Percentiles rank a stretch among this genome's conserved stretches.
Conservation (phyloP, 2,113 vertebrate genomes). For the Pseudonaja textilis region DNA sequence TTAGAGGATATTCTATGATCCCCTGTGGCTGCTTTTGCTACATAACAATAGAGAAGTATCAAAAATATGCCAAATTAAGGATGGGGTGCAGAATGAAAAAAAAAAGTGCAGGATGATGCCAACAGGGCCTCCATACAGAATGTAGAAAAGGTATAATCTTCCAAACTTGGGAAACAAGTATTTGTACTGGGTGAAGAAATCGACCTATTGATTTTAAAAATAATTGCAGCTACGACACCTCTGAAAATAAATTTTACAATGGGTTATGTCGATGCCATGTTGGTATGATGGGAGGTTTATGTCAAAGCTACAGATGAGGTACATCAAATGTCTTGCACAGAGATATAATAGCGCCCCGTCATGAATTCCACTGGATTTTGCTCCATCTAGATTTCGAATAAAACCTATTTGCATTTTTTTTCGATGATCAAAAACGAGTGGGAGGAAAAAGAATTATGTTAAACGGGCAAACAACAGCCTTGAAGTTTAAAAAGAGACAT, state of each 20-base stretch:
- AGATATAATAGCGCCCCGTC: background rate
- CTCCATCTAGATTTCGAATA: background rate
- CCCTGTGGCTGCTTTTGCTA: background rate
- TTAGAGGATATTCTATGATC: conserved; percentile 14
- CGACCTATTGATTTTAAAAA: background rate
- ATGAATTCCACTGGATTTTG: background rate
- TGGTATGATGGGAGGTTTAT: background rate
- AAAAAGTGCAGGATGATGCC: background rate
- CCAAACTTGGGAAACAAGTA: background rate
- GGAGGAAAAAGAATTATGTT: background rate
- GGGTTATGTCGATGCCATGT: background rate
- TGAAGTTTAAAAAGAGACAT: background rate
- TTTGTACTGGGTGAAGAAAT: background rate
- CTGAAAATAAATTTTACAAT: background rate
- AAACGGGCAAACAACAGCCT: background rate
- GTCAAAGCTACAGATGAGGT: background rate
- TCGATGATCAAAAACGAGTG: background rate
- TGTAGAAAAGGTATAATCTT: background rate
- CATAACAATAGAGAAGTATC: conserved; percentile 26
- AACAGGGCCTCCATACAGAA: background rate
- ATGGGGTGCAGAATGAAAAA: background rate
- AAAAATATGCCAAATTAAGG: background rate
- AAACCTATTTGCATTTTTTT: background rate
- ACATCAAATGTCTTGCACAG: background rate
- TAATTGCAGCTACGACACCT: too few species aligned